Conservation (phyloP, 1,140 invertebrate genomes). For the Heliconius congener region DNA sequence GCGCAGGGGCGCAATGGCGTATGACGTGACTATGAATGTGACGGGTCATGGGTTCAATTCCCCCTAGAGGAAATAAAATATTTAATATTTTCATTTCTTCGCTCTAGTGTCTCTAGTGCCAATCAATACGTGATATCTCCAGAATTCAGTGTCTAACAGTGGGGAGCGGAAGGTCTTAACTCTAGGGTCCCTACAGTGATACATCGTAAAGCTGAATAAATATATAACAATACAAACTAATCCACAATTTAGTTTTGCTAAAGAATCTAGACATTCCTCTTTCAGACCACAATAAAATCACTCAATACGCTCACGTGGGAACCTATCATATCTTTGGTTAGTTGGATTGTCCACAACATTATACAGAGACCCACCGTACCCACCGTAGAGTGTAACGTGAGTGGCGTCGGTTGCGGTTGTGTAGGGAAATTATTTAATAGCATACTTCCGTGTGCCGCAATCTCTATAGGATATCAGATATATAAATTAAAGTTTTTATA, state of each 20-base stretch:
- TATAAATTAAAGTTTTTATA: slow-evolving; percentile 15
- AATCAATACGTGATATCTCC: no score
- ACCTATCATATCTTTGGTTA: slow-evolving; percentile 15
- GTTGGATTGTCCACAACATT: slow-evolving; percentile 2
- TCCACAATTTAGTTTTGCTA: background rate
- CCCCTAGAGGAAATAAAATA: no score
- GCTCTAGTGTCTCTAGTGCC: no score
- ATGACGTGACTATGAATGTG: no score
- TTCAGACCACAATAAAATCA: background rate
- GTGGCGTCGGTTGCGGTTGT: slow-evolving; percentile 29
- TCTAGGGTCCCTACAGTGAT: no score
- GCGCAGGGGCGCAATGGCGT: no score
- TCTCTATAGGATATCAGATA: slow-evolving; percentile 23
- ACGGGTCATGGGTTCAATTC: no score
- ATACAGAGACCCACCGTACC: background rate
- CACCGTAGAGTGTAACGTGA: slow-evolving; percentile 26
- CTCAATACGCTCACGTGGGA: slow-evolving; percentile 17
- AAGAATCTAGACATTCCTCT: background rate
- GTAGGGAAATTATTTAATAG: slow-evolving; percentile 35
- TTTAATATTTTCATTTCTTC: no score
- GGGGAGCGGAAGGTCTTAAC: no score
- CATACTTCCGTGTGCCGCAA: slow-evolving; percentile 34
- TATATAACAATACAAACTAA: background rate
- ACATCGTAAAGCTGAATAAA: no score
- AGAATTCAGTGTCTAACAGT: no score